Evolutionary conservation across 2,888 invertebrate species (phyloP).

Genomic region (Ctenicera cuprea): DNA sequence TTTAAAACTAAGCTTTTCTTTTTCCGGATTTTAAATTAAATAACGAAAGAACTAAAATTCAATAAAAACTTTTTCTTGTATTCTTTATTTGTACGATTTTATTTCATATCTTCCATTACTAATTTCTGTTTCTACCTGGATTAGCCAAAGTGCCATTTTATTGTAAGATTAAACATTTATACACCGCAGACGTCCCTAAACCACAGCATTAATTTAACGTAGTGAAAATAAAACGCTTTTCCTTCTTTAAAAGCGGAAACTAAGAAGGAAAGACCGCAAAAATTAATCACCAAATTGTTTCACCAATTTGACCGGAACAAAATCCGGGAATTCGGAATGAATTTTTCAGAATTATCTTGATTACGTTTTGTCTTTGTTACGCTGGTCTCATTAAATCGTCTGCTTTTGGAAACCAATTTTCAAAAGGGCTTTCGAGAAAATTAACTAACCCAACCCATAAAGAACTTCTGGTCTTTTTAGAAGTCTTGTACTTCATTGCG

Average conservation of each 20-base stretch:
- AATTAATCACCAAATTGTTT: constrained; percentile 30
- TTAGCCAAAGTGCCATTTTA: not conserved
- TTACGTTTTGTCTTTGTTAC: constrained; percentile 26
- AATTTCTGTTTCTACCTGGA: not conserved
- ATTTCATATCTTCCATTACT: not conserved
- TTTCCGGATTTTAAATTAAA: constrained; percentile 19
- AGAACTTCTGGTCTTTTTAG: not conserved
- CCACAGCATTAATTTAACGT: constrained; percentile 20
- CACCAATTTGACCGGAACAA: constrained; percentile 30
- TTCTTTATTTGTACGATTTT: constrained; percentile 1
- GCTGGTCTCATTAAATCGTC: constrained; percentile 23
- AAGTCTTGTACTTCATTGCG: not conserved
- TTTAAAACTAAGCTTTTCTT: constrained; percentile 1
- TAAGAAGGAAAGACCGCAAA: constrained; percentile 12
- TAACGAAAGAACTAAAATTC: not conserved
- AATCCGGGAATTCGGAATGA: constrained; percentile 14
- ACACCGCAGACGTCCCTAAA: not conserved
- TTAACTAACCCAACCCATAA: constrained; percentile 7
- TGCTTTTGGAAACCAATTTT: constrained; percentile 26
- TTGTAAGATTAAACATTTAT: constrained; percentile 17
- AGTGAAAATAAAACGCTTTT: constrained; percentile 27
- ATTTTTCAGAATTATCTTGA: constrained; percentile 27
- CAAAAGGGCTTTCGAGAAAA: constrained; percentile 24
- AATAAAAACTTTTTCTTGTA: not conserved
- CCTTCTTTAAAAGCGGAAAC: constrained; percentile 12